Base-by-base conservation (phyloP, 1,140 invertebrate genomes). In the Battus philenor region DNA sequence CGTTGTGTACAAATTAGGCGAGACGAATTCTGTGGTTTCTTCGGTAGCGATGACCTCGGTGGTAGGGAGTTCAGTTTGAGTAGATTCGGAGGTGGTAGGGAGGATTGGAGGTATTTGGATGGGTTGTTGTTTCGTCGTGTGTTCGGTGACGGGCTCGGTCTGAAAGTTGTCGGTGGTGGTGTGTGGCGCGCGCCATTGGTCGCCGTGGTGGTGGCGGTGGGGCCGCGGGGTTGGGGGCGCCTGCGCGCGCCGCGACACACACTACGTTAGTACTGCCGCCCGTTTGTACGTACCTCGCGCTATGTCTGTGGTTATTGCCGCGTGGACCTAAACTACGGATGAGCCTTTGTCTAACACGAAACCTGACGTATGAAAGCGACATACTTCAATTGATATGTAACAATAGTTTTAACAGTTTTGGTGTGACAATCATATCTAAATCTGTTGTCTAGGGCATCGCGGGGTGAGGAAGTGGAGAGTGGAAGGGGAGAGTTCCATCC, bases 181-280 rank as follows among this genome's bases (percentile, higher is more conserved):
- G 60, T 70, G 64, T 68, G 65, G 58, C 64, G 68, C 55, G 66
- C 58, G 53, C 60, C 49, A 36, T 44, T 41, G 46, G 61, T 74
- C 70, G 56, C 73, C 75, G 69, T 78, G 76, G 64, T 81, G 81
- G 69, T 82, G 81, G 65, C 73, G 68, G 64, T 78, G 81, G 39
- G 57, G 75, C 58, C 74, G 81, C 49, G 67, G 67, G 49, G 56
- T 46, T 60, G 64, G 55, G 60, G 57, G 52, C 30, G 59, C 65
- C 67, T 75, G 76, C 81, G 79, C 70, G 53, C 70, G 66, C 59
- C 69, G 64, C 54, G 62, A 56, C 62, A 69, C 57, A 81, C 73
- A 75, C 74, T 65, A 62, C 50, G 77, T 81, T 81, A 81, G 76
- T 81, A 77, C 72, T 68, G 62, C 60, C 66, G 74, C 71, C 66